Evolutionary conservation across 1,140 invertebrate genomes (phyloP).

Genomic region (Lamellibrachia luymesi): DNA sequence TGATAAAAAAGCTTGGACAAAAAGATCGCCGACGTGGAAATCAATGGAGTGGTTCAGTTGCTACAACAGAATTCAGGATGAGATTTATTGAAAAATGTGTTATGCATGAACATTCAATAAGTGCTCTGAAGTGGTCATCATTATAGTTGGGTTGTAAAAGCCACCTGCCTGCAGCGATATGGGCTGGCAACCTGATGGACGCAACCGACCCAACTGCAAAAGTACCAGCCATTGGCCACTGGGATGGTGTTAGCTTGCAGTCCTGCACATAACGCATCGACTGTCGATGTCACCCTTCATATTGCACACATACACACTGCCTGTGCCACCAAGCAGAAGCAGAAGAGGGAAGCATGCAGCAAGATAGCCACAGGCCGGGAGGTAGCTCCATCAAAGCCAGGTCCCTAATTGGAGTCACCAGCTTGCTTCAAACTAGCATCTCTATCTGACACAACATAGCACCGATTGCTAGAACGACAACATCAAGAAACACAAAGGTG

Average conservation of each 20-base stretch:
- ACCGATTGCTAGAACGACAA: background rate
- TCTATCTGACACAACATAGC: background rate
- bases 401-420: slow-evolving; percentile 3
- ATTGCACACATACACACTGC: background rate
- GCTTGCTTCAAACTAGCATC: background rate
- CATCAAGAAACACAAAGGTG: background rate
- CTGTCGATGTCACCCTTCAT: background rate
- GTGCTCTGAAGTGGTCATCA: too few species aligned
- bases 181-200: too few species aligned
- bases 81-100: too few species aligned
- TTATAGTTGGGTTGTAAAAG: too few species aligned
- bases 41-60: too few species aligned
- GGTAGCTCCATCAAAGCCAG: background rate
- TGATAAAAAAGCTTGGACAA: too few species aligned
- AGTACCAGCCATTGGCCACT: too few species aligned
- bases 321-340: background rate
- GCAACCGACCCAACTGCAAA: too few species aligned
- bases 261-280: background rate
- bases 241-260: background rate
- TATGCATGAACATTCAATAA: too few species aligned
- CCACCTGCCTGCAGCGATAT: too few species aligned
- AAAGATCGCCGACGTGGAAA: too few species aligned
- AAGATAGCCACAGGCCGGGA: background rate
- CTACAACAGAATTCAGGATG: too few species aligned
- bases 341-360: background rate